Conservation (phyloP, 2,113 vertebrate genomes). For the Catharus fuscescens region DNA sequence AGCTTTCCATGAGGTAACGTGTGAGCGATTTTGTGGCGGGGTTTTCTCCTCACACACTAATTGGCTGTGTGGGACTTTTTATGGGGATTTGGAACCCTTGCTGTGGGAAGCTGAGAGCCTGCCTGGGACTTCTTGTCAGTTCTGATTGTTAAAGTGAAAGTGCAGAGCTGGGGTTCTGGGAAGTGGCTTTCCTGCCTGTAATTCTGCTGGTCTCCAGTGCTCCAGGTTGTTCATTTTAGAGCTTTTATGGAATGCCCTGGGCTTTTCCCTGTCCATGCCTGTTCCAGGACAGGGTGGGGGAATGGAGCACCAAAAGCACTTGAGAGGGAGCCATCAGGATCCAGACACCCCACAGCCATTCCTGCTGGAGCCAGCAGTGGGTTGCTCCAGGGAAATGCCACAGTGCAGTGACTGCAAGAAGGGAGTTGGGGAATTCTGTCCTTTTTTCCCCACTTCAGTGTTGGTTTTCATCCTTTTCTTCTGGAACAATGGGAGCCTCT, state of each 20-base stretch:
- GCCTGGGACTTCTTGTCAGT: background rate
- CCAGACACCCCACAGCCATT: background rate
- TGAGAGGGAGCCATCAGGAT: background rate
- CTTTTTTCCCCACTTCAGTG: background rate
- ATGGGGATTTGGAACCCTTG: background rate
- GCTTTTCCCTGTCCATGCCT: rapidly evolving
- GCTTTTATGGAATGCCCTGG: background rate
- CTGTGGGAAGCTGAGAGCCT: background rate
- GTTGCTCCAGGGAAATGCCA: background rate
- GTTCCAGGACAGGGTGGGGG: background rate
- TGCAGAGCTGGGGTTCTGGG: background rate
- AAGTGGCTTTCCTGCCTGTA: background rate
- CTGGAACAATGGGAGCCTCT: background rate
- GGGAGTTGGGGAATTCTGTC: background rate
- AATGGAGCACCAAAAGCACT: background rate
- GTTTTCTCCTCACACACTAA: background rate
- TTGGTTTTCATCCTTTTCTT: background rate
- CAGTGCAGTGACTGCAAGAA: background rate
- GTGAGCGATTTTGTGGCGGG: background rate
- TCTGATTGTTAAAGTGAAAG: background rate
- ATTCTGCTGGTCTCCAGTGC: background rate
- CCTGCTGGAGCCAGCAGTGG: rapidly evolving
- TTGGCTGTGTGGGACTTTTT: background rate
- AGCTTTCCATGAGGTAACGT: background rate
- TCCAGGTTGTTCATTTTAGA: background rate